phyloP scores from a whole-genome alignment of 2,113 vertebrate genomes.

The Nyctereutes procyonoides region DNA sequence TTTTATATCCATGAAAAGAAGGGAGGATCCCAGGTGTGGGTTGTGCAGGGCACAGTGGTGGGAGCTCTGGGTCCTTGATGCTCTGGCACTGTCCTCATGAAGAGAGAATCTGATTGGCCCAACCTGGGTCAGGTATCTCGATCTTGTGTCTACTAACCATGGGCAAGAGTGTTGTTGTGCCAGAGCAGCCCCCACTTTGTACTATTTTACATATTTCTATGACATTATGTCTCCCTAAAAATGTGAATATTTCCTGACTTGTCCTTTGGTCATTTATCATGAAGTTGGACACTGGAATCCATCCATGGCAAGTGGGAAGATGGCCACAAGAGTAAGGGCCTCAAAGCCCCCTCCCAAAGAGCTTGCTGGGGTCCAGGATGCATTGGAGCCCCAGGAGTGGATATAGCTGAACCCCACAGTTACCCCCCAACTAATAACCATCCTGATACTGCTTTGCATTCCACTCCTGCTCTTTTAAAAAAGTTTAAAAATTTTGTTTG shows the following conservation, averaged over 20 bases:
- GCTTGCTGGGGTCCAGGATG: neutral
- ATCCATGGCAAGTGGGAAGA: neutral
- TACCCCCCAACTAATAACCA: neutral
- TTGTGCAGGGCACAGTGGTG: neutral
- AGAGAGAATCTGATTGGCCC: neutral
- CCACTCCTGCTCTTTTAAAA: neutral
- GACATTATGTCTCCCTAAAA: neutral
- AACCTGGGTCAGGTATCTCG: neutral
- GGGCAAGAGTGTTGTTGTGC: too few species aligned
- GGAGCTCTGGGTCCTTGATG: neutral
- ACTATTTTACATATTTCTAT: neutral
- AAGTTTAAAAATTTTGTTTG: neutral
- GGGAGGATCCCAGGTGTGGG: neutral
- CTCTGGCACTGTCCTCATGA: too few species aligned
- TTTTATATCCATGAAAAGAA: neutral
- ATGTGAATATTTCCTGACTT: neutral
- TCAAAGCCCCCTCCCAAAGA: neutral
- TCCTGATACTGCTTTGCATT: neutral
- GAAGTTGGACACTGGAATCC: neutral
- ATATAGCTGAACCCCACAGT: neutral
- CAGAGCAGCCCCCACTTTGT: fast-evolving
- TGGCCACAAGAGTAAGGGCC: too few species aligned
- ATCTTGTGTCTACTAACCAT: neutral
- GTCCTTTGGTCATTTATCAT: neutral
- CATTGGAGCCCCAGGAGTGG: neutral